Percentiles rank a stretch among this genome's conserved stretches.
Conservation (phyloP, 2,797 vertebrate genomes). For the Gobionotothen gibberifrons region DNA sequence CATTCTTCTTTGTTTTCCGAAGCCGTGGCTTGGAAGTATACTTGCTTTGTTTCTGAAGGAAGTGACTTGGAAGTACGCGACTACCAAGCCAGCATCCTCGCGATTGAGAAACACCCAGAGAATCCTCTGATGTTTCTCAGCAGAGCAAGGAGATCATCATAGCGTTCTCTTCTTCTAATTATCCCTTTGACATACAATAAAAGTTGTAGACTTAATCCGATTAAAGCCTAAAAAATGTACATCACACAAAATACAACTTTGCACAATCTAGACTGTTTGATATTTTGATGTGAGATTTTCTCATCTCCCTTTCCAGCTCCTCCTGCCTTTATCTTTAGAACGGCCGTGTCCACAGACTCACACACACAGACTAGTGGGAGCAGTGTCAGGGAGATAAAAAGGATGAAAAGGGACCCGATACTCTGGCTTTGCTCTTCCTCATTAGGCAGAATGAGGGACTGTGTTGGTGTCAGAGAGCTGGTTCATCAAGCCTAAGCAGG, state of each 20-base stretch:
- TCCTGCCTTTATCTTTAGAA: conserved; percentile 20
- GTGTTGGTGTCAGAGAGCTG: conserved; percentile 68
- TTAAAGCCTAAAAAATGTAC: conserved; percentile 11
- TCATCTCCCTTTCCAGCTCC: conserved; percentile 14
- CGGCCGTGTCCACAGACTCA: conserved; percentile 17
- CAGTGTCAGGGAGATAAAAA: conserved; percentile 56
- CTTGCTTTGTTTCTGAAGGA: too few relatives aligned
- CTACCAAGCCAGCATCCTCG: too few relatives aligned
- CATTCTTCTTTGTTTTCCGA: too few relatives aligned
- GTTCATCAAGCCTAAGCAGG: conserved; percentile 64
- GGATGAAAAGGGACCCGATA: conserved; percentile 44
- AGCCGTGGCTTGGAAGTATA: too few relatives aligned
- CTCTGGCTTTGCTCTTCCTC: conserved; percentile 62
- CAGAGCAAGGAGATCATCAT: conserved; percentile 26
- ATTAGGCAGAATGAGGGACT: conserved; percentile 70
- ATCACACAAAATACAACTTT: not conserved
- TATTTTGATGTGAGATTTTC: conserved; percentile 25
- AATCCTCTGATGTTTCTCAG: conserved; percentile 15
- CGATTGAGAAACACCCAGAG: too few relatives aligned
- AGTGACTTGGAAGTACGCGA: too few relatives aligned
- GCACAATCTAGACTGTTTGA: conserved; percentile 22
- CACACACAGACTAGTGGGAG: conserved; percentile 44
- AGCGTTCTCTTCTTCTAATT: conserved; percentile 22
- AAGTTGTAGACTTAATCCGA: not conserved
- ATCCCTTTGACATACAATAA: conserved; percentile 21